Evolutionary conservation across 2,113 vertebrate genomes (phyloP).

Genomic region (Tragulus kanchil): DNA sequence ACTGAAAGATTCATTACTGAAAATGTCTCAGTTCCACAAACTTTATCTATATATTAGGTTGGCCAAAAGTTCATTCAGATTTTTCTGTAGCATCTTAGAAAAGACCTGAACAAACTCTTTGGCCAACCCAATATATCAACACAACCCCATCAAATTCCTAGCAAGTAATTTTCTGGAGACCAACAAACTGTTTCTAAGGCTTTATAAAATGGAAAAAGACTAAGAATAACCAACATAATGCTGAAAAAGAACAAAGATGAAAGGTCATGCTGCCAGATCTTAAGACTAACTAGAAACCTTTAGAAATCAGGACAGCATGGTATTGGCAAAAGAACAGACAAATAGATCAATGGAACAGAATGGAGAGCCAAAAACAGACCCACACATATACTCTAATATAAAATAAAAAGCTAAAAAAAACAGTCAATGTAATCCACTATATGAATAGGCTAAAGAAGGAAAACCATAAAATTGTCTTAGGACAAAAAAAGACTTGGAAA

Average conservation of each 20-base stretch:
- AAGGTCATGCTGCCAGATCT: background rate
- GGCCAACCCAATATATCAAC: background rate
- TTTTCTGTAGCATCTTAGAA: background rate
- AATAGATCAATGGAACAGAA: background rate
- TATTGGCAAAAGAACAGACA: background rate
- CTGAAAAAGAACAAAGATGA: background rate
- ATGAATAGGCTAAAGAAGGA: background rate
- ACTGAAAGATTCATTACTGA: background rate
- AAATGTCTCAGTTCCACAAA: background rate
- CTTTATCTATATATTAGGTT: background rate
- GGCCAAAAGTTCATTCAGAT: background rate
- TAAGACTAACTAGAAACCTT: background rate
- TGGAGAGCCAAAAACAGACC: background rate
- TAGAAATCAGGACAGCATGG: background rate
- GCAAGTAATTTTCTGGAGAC: background rate
- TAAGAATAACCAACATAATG: constrained; percentile 1
- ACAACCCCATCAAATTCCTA: background rate
- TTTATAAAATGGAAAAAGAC: constrained; percentile 10
- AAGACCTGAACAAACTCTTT: background rate
- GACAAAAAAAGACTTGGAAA: background rate
- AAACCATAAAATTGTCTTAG: background rate
- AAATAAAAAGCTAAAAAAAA: background rate
- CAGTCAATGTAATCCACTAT: background rate
- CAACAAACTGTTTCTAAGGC: constrained; percentile 19
- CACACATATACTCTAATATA: background rate